Evolutionary conservation across 2,888 invertebrate species (phyloP).

Genomic region (Latrodectus elegans): DNA sequence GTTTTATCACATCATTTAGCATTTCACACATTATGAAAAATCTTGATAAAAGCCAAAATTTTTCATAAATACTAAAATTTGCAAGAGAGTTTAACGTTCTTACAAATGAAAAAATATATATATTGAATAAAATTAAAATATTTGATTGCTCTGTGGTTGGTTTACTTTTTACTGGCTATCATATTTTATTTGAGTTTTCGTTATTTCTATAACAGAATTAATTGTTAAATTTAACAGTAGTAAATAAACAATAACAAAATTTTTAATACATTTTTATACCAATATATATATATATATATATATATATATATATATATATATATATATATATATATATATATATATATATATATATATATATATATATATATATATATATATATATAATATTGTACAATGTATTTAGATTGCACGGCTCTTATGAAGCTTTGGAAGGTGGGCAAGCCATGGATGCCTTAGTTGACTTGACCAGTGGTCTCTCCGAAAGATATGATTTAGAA

Average conservation of each 20-base stretch:
- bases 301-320: background rate
- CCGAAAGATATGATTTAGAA: slow-evolving; percentile 75
- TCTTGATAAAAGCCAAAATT: too few relatives aligned
- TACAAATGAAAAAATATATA: too few relatives aligned
- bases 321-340: background rate
- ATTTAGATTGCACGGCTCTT: slow-evolving; percentile 76
- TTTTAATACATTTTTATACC: background rate
- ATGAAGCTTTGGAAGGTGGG: slow-evolving; percentile 76
- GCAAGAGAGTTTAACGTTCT: too few relatives aligned
- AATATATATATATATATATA: background rate
- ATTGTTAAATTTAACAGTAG: background rate
- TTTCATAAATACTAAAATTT: too few relatives aligned
- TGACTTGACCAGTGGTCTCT: slow-evolving; percentile 77
- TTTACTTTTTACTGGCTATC: too few relatives aligned
- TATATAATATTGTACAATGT: background rate
- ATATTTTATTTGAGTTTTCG: too few relatives aligned
- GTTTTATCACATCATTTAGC: too few relatives aligned
- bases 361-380: background rate
- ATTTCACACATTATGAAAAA: too few relatives aligned
- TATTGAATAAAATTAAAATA: too few relatives aligned
- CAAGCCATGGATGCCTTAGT: slow-evolving; percentile 77
- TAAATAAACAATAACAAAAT: background rate
- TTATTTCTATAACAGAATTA: background rate
- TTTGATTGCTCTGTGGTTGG: too few relatives aligned
- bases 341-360: background rate